Evolutionary conservation across 2,888 invertebrate genomes (phyloP), one percentile per base, ranked within the genome.

Genomic region (Gastrophysa polygoni): DNA sequence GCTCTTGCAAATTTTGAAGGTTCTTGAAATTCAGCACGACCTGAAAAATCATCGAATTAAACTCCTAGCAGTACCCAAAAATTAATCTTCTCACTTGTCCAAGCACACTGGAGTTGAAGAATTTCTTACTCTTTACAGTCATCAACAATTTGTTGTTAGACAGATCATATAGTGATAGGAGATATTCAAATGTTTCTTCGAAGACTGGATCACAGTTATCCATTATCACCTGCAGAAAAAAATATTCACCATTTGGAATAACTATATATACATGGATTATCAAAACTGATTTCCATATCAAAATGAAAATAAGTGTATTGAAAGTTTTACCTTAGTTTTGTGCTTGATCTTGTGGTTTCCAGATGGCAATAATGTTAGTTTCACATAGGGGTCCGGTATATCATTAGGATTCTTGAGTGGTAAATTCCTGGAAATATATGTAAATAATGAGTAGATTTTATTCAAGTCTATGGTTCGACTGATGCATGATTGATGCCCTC

Each of bases 321-420:
- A 24, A 24, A 24, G 24, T 38, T 59, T 65, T 66, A 73, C 71
- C 61, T 71, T 73, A 17, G 73, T 73, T 70, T 73, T 71, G 51
- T 72, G 87, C 79, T 93, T 93, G 0, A 91, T 88, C 80, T 90
- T 91, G 56, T 89, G 87, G 52, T 43, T 51, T 32, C 91, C 87
- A 52, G 91, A 90, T 0, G 93, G 92, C 61, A 91, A 82, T 68
- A 94, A 82, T 77, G 93, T 92, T 24, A 95, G 78, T 78, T 94
- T 95, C 0, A 95, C 93, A 78, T 94, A 95, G 0, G 95, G 94
- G 82, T 95, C 94, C 0, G 94, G 95, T 74, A 93, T 89, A 78
- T 91, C 92, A 68, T 86, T 86, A 1, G 91, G 90, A 78, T 93
- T 93, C 73, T 91, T 91, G 29, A 89, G 80, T 0, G 93, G 92